Percentiles rank a stretch among this genome's conserved stretches.
These are phyloP conservation scores for Halictus ligatus DNA, from an alignment of 2,888 invertebrate species.

Conservation along the genomic window DNA sequence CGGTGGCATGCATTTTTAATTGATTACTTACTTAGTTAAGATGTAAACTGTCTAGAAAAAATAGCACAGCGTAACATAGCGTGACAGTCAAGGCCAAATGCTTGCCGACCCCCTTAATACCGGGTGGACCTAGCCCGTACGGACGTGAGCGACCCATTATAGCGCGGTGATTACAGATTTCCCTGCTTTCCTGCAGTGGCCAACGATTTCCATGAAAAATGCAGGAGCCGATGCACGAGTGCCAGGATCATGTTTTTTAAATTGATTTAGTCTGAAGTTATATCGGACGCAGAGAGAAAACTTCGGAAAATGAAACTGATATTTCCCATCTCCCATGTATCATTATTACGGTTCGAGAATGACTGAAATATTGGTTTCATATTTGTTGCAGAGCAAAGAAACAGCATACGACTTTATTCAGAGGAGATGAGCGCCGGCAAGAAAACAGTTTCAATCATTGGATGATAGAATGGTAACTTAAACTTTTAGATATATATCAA, in stretches of 20 bases:
- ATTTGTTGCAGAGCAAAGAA: neutral
- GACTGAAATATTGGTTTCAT: neutral
- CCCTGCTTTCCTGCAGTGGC: neutral
- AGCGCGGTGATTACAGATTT: neutral
- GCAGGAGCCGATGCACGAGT: neutral
- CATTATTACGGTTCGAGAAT: neutral
- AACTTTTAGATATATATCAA: neutral
- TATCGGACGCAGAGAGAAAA: neutral
- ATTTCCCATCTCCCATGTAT: neutral
- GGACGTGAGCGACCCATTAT: neutral
- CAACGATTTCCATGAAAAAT: conserved; percentile 5
- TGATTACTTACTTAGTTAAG: no score
- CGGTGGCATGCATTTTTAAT: no score
- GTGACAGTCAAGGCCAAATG: no score
- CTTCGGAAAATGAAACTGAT: neutral
- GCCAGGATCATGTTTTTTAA: conserved; percentile 1
- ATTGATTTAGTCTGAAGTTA: neutral
- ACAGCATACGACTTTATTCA: neutral
- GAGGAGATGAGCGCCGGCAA: neutral
- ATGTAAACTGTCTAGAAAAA: no score
- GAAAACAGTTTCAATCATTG: neutral
- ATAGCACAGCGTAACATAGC: no score
- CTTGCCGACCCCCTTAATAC: no score
- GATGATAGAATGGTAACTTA: neutral
- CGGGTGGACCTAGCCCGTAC: no score